Evolutionary conservation across 2,797 vertebrate genomes (phyloP).

Genomic region (Gymnocypris eckloni): DNA sequence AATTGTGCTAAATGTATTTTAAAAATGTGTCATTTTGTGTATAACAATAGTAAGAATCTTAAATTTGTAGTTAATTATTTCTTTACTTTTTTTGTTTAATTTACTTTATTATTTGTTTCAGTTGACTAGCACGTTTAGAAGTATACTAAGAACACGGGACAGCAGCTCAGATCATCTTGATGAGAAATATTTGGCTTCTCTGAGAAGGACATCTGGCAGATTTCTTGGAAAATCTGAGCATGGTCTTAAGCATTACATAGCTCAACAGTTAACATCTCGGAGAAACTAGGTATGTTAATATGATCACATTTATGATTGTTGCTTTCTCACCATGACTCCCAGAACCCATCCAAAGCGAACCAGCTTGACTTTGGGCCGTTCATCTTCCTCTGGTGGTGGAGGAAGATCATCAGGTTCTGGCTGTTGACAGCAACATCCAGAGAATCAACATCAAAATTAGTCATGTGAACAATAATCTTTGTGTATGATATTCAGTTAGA

Average conservation of each 20-base stretch:
- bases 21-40: no score
- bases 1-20: no score
- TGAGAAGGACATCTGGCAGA: neutral
- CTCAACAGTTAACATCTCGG: neutral
- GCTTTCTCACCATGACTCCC: conserved; percentile 75
- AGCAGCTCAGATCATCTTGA: no score
- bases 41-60: no score
- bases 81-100: no score
- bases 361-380: conserved; percentile 49
- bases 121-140: no score
- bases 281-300: neutral
- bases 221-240: neutral
- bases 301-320: neutral
- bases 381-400: conserved; percentile 20
- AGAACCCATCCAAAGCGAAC: conserved; percentile 77
- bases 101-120: no score
- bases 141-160: no score
- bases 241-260: neutral
- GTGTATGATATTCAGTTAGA: neutral
- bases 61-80: no score
- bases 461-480: neutral
- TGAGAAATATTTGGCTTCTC: no score
- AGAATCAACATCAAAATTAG: neutral
- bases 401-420: neutral
- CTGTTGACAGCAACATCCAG: neutral